Evolutionary conservation across 2,797 vertebrate genomes (phyloP).

Genomic region (Typhlichthys eigenmanni): DNA sequence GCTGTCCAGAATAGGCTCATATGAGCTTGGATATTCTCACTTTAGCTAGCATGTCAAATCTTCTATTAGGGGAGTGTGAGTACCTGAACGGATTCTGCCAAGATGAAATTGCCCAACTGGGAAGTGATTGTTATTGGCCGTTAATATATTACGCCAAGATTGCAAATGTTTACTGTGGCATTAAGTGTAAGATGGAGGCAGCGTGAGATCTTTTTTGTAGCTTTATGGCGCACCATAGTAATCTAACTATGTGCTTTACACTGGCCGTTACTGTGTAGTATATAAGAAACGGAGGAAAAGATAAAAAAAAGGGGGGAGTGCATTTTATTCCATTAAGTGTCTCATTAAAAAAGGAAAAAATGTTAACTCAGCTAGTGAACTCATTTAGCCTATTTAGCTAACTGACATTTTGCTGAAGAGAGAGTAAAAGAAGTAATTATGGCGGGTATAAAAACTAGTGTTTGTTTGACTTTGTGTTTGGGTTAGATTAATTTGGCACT

Average conservation of each 20-base stretch:
- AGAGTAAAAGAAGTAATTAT: slow-evolving; percentile 61
- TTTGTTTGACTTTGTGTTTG: slow-evolving; percentile 65
- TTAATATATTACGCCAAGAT: slow-evolving; percentile 63
- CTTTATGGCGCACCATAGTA: slow-evolving; percentile 56
- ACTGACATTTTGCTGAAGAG: slow-evolving; percentile 7
- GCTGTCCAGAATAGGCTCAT: slow-evolving; percentile 12
- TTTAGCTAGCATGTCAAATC: slow-evolving; percentile 8
- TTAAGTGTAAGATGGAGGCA: slow-evolving; percentile 49
- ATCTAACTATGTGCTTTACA: slow-evolving; percentile 67
- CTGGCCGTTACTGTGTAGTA: slow-evolving; percentile 60
- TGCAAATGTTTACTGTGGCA: slow-evolving; percentile 45
- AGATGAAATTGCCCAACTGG: slow-evolving; percentile 53
- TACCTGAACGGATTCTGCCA: slow-evolving; percentile 48
- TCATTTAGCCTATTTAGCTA: slow-evolving; percentile 22
- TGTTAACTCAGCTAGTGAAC: slow-evolving; percentile 29
- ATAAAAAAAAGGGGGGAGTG: slow-evolving; percentile 36
- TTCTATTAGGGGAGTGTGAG: slow-evolving; percentile 37
- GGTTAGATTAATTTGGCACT: slow-evolving; percentile 61
- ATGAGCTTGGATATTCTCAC: slow-evolving; percentile 13
- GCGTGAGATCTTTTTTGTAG: slow-evolving; percentile 58
- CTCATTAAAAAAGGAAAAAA: slow-evolving; percentile 59
- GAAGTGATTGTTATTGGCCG: slow-evolving; percentile 54
- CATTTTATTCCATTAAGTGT: slow-evolving; percentile 53
- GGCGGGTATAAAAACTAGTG: slow-evolving; percentile 52
- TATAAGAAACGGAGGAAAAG: slow-evolving; percentile 23